Percentiles rank a stretch among this genome's conserved stretches.
phyloP scores from a whole-genome alignment of 1,140 invertebrate genomes.

The Potamilus streckersoni region DNA sequence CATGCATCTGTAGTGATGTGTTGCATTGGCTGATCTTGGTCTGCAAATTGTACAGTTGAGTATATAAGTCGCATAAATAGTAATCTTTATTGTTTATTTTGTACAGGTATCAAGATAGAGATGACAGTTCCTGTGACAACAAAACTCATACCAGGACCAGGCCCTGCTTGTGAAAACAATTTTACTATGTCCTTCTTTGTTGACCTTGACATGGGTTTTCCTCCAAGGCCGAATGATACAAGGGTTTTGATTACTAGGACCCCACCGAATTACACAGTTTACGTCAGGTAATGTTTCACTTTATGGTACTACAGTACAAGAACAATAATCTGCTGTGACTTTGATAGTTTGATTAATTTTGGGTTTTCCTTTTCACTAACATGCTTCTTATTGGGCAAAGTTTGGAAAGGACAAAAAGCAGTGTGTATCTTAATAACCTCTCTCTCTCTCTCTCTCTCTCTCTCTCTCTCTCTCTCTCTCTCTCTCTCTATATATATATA shows the following conservation, averaged over 20 bases:
- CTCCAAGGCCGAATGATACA: slow-evolving; percentile 38
- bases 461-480: no score
- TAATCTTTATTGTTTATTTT: slow-evolving; percentile 7
- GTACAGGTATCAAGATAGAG: slow-evolving; percentile 53
- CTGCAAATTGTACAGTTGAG: no score
- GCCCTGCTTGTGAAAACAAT: slow-evolving; percentile 59
- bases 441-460: no score
- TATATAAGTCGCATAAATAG: not conserved
- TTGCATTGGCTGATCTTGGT: no score
- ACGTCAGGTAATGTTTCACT: slow-evolving; percentile 47
- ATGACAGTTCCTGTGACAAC: slow-evolving; percentile 66
- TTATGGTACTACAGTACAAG: not conserved
- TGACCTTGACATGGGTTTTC: slow-evolving; percentile 11
- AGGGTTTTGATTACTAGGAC: slow-evolving; percentile 34
- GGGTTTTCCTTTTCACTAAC: not conserved
- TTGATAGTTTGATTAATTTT: not conserved
- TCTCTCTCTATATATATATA: no score
- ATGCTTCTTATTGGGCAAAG: no score
- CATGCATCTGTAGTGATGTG: not conserved
- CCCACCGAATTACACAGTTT: slow-evolving; percentile 52
- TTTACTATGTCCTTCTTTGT: slow-evolving; percentile 66
- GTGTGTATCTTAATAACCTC: no score
- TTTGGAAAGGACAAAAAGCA: no score
- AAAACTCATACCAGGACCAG: slow-evolving; percentile 55
- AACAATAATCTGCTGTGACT: not conserved